Conservation (phyloP, 2,888 invertebrate species). For the Tetropium fuscum region DNA sequence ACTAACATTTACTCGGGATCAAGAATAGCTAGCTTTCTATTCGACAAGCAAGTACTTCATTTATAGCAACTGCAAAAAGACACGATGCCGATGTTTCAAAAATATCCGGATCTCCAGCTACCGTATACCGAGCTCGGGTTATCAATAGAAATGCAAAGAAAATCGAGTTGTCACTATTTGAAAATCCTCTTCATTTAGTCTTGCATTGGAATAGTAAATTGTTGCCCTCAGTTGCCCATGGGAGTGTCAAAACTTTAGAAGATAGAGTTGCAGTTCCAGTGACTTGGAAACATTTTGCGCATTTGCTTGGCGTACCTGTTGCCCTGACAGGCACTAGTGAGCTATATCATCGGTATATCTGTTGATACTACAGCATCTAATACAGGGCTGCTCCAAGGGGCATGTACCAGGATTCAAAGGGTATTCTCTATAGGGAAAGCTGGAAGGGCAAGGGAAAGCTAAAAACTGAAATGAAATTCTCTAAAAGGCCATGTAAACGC, state of each 20-base stretch:
- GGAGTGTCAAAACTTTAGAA: conserved; percentile 6
- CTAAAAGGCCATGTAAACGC: too few relatives aligned
- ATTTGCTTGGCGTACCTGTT: conserved; percentile 6
- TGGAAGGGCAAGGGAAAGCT: too few relatives aligned
- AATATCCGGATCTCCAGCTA: neutral
- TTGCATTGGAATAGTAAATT: neutral
- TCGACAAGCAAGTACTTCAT: neutral
- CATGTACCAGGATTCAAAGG: too few relatives aligned
- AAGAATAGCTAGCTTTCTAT: neutral
- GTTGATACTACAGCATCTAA: too few relatives aligned
- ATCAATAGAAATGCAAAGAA: neutral
- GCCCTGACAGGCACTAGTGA: conserved; percentile 2
- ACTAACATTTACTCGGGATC: neutral
- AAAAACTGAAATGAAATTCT: too few relatives aligned
- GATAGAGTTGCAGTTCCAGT: conserved; percentile 3
- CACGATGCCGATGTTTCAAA: neutral
- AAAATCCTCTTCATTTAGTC: neutral
- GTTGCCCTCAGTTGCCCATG: neutral
- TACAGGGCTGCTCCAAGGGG: too few relatives aligned
- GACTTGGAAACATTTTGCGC: neutral
- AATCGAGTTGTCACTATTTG: neutral
- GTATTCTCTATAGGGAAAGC: too few relatives aligned
- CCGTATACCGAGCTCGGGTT: neutral
- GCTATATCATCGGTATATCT: too few relatives aligned
- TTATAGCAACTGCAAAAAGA: neutral